Conservation (phyloP, 2,113 vertebrate species). For the Harpagus bidentatus region DNA sequence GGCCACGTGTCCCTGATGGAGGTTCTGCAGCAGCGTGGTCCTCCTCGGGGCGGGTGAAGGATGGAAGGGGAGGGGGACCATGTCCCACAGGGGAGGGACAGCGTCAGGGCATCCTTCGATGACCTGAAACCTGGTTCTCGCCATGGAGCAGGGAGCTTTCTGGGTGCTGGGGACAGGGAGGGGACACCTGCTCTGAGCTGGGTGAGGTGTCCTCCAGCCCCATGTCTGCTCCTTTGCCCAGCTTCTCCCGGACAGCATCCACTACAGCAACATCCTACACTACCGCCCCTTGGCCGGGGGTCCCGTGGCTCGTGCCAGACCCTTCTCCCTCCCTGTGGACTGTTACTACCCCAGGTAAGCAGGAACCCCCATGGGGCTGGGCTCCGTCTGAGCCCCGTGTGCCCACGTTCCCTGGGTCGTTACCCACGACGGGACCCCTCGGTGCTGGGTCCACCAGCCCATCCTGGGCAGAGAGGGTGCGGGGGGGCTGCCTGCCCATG, state of each 20-base stretch:
- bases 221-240: rapidly evolving
- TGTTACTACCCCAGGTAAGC: neutral
- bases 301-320: neutral
- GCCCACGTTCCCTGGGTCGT: rapidly evolving
- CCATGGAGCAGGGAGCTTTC: rapidly evolving
- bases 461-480: rapidly evolving
- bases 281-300: neutral
- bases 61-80: rapidly evolving
- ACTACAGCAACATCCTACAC: neutral
- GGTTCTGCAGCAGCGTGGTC: rapidly evolving
- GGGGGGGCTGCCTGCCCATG: rapidly evolving
- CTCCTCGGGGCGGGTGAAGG: rapidly evolving
- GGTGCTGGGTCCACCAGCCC: neutral
- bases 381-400: neutral
- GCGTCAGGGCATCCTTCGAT: rapidly evolving
- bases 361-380: rapidly evolving
- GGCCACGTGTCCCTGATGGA: rapidly evolving
- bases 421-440: rapidly evolving
- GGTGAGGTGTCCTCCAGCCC: neutral
- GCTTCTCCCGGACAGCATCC: neutral
- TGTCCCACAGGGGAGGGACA: rapidly evolving
- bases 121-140: neutral
- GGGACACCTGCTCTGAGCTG: rapidly evolving
- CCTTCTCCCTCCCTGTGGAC: neutral
- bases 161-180: neutral